Evolutionary conservation across 2,797 vertebrate genomes (phyloP).

Genomic region (Danio jaintianensis): DNA sequence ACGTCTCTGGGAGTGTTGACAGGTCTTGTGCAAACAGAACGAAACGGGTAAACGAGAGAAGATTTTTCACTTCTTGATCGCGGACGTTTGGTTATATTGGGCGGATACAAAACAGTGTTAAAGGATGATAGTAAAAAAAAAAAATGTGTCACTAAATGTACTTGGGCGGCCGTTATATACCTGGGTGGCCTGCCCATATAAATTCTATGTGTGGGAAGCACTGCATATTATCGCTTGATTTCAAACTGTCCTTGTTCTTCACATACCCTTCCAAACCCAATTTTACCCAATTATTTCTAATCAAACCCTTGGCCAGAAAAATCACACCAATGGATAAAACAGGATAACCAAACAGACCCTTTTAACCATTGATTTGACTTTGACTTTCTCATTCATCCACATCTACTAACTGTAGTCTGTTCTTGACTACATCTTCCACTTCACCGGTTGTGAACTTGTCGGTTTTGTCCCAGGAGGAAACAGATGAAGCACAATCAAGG

Average conservation of each 20-base stretch:
- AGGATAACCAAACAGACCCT: background rate
- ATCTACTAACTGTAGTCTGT: background rate
- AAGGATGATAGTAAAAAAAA: too few relatives aligned
- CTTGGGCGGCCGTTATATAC: too few relatives aligned
- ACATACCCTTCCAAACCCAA: background rate
- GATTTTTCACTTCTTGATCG: too few relatives aligned
- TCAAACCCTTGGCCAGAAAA: background rate
- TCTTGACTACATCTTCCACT: constrained; percentile 13
- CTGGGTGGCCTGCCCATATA: too few relatives aligned
- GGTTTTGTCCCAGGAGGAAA: constrained; percentile 20
- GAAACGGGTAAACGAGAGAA: too few relatives aligned
- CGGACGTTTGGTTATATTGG: too few relatives aligned
- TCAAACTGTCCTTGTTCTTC: background rate
- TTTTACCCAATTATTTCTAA: background rate
- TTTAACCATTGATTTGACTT: background rate
- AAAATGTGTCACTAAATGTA: too few relatives aligned
- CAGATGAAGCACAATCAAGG: background rate
- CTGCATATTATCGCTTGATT: background rate
- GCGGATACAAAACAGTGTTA: too few relatives aligned
- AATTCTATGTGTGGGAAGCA: too few relatives aligned
- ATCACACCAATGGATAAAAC: background rate
- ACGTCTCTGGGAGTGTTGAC: too few relatives aligned
- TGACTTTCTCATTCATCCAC: background rate
- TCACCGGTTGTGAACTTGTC: background rate
- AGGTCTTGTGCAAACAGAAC: too few relatives aligned